Conservation (phyloP, 23 tunicate genomes). For the Diplosoma virens region DNA sequence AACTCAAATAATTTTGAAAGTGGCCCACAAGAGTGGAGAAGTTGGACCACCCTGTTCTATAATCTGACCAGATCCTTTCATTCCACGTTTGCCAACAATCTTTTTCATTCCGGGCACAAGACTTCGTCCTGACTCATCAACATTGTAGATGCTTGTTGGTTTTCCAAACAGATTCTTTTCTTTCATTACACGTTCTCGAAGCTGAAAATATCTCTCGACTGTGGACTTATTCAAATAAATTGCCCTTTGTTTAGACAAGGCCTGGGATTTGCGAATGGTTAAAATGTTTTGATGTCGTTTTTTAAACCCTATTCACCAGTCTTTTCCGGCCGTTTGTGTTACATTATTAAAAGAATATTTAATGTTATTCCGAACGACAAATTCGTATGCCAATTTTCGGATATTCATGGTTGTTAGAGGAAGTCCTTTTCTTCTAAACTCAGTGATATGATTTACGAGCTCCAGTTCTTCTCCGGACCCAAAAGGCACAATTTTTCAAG, state of each 20-base stretch:
- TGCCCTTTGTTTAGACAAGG: constrained; percentile 23
- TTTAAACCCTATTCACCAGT: constrained; percentile 14
- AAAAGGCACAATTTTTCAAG: constrained; percentile 14
- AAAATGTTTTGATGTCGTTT: constrained; percentile 15
- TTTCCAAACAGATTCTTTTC: constrained; percentile 1
- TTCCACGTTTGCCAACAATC: constrained; percentile 20
- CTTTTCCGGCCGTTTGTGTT: constrained; percentile 21
- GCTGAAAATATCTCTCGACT: constrained; percentile 29
- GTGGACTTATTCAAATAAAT: constrained; percentile 17
- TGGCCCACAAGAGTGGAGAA: too few relatives aligned
- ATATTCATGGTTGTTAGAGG: constrained; percentile 16
- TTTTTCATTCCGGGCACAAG: constrained; percentile 30
- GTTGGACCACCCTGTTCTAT: too few relatives aligned
- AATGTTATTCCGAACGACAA: constrained; percentile 4
- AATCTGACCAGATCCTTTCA: neutral
- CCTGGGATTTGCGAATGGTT: constrained; percentile 11
- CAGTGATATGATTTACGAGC: neutral
- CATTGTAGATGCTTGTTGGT: constrained; percentile 21
- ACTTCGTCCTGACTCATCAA: constrained; percentile 24
- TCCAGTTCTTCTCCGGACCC: constrained; percentile 23
- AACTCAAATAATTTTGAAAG: too few relatives aligned
- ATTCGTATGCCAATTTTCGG: constrained; percentile 18
- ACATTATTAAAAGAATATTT: constrained; percentile 8
- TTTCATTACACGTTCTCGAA: constrained; percentile 19
- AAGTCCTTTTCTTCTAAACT: constrained; percentile 19